phyloP scores from a whole-genome alignment of 2,888 invertebrate genomes.

The Drosophila mettleri region DNA sequence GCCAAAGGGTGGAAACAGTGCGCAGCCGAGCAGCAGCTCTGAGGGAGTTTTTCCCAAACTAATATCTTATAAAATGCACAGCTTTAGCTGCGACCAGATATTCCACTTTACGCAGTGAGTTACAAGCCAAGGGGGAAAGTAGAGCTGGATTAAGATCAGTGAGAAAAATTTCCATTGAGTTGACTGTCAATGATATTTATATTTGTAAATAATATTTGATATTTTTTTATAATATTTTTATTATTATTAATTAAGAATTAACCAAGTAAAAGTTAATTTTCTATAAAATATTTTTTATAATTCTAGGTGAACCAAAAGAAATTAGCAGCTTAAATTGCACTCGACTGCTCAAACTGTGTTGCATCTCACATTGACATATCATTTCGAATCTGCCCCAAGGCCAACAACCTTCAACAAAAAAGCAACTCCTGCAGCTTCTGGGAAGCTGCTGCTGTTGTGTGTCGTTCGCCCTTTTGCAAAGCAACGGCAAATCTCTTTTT shows the following conservation, averaged over 20 bases:
- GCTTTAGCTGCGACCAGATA: slow-evolving; percentile 11
- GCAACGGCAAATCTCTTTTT: slow-evolving; percentile 68
- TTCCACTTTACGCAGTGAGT: not conserved
- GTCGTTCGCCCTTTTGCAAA: slow-evolving; percentile 44
- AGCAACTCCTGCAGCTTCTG: slow-evolving; percentile 25
- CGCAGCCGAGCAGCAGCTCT: slow-evolving; percentile 15
- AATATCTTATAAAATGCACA: slow-evolving; percentile 41
- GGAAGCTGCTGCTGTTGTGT: slow-evolving; percentile 17
- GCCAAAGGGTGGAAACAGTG: slow-evolving; percentile 52
- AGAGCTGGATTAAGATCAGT: too few species aligned
- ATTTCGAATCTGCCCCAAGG: slow-evolving; percentile 55
- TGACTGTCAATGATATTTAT: too few species aligned
- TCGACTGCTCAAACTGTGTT: slow-evolving; percentile 5
- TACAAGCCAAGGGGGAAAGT: too few species aligned
- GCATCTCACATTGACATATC: slow-evolving; percentile 53
- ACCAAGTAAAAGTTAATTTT: not conserved
- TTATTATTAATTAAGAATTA: too few species aligned
- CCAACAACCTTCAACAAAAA: slow-evolving; percentile 64
- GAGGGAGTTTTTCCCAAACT: slow-evolving; percentile 26
- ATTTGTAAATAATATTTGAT: too few species aligned
- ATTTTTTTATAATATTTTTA: too few species aligned
- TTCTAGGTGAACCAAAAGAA: not conserved
- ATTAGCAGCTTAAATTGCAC: not conserved
- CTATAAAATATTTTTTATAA: not conserved
- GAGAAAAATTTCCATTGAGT: too few species aligned